Evolutionary conservation across 2,797 vertebrate genomes (phyloP), one percentile per base, ranked within the genome.

Genomic region (Sparus aurata): DNA sequence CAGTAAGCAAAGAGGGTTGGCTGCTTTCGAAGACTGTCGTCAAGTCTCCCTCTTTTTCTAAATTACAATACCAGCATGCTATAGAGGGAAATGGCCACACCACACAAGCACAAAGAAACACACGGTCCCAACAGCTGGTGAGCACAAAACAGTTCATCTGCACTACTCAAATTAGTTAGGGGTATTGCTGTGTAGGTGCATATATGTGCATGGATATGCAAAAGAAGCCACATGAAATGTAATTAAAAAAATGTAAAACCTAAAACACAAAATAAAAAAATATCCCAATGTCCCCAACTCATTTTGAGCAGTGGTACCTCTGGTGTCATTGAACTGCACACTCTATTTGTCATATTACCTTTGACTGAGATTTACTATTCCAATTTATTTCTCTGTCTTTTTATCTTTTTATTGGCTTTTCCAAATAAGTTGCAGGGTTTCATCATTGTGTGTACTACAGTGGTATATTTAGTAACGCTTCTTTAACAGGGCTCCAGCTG

Each of bases 1-100:
- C 22, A 45, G 70, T 41, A 46, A 25, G 46, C 38, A 69, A 59
- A 27, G 11, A 41, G 68, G 73, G 50, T 27, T 63, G 73, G 79
- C 49, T 54, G 47, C 20, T 15, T 55, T 50, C 60, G 22, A 65
- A 65, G 45, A 49, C 63, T 50, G 23, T 69, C 11, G 4, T 75
- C 43, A 34, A 25, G 54, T 43, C 65, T 65, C 73, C 61, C 52
- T 57, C 63, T 61, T 57, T 50, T 50, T 38, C 61, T 3, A 41
- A 47, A 77, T 17, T 25, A 43, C 38, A 62, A 23, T 52, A n/a
- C 53, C 62, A 54, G 4, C 1, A 15, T 49, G 63, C 41, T 22
- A 45, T 15, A 61, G 13, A 23, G 18, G 34, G 9, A 23, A n/a
- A n/a, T 38, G 8, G n/a, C 10, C 46, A 46, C 45, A 58, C 10